These are phyloP conservation scores for Phenganax stokvisi DNA, from an alignment of 92 coral and sea anemone genomes.

Conservation along the genomic window DNA sequence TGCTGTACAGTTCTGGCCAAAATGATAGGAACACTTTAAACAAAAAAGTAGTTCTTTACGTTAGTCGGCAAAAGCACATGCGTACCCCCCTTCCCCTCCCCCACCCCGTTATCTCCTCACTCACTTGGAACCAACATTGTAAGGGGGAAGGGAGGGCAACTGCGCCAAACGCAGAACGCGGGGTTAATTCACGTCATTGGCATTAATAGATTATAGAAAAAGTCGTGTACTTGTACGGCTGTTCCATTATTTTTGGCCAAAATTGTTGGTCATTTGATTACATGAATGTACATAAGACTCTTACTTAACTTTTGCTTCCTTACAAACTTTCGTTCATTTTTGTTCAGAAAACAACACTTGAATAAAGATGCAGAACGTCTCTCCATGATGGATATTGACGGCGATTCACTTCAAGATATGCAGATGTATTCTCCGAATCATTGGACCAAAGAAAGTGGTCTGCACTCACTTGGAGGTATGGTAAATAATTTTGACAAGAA, in stretches of 20 bases:
- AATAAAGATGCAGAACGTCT: slow-evolving; percentile 67
- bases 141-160: too few species aligned
- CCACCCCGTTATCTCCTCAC: too few species aligned
- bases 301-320: neutral
- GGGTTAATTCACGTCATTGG: neutral
- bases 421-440: slow-evolving; percentile 53
- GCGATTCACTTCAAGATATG: slow-evolving; percentile 69
- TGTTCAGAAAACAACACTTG: slow-evolving; percentile 19
- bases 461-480: slow-evolving; percentile 38
- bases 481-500: neutral
- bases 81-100: too few species aligned
- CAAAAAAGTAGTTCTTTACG: too few species aligned
- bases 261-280: neutral
- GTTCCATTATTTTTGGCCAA: too few species aligned
- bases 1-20: neutral
- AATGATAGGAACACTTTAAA: too few species aligned
- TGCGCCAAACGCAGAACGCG: too few species aligned
- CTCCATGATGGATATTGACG: slow-evolving; percentile 69
- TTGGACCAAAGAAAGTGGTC: slow-evolving; percentile 29
- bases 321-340: neutral
- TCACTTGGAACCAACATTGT: too few species aligned
- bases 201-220: neutral
- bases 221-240: too few species aligned
- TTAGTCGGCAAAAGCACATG: too few species aligned
- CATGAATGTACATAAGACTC: neutral